Percentiles rank a stretch among this genome's conserved stretches.
These are phyloP conservation scores for Axis porcinus DNA, from an alignment of 2,113 vertebrate genomes.

Conservation along the genomic window DNA sequence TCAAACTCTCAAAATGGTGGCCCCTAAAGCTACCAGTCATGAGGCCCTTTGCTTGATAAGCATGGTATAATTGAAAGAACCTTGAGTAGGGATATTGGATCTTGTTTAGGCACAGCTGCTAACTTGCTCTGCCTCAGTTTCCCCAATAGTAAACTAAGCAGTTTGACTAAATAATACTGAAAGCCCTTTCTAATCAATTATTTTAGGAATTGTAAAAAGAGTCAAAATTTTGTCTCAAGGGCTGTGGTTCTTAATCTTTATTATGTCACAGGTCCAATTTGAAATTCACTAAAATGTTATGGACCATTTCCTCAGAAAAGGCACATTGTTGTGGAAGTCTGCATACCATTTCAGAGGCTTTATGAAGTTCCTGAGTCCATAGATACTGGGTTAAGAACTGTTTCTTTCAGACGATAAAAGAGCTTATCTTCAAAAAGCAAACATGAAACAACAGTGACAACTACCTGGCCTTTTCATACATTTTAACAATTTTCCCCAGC, in stretches of 20 bases:
- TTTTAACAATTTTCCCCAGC: conserved; percentile 26
- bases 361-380: conserved; percentile 22
- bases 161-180: conserved; percentile 22
- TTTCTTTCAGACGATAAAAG: conserved; percentile 13
- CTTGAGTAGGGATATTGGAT: neutral
- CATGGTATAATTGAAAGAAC: neutral
- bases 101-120: neutral
- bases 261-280: conserved; percentile 12
- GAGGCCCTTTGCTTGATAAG: neutral
- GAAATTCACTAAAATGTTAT: conserved; percentile 46
- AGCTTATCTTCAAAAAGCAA: conserved; percentile 24
- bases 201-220: conserved; percentile 16
- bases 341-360: neutral
- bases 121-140: neutral
- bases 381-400: neutral
- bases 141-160: neutral
- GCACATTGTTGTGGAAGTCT: neutral
- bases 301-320: conserved; percentile 25
- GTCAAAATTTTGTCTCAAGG: neutral
- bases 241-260: conserved; percentile 30
- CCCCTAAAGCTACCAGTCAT: neutral
- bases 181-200: conserved; percentile 21
- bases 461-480: neutral
- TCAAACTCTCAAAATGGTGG: neutral
- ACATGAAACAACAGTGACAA: conserved; percentile 5